Percentiles rank a stretch among this genome's conserved stretches.
These are phyloP conservation scores for Pseudochirops corinnae DNA, from an alignment of 2,797 vertebrate species.

Conservation along the genomic window DNA sequence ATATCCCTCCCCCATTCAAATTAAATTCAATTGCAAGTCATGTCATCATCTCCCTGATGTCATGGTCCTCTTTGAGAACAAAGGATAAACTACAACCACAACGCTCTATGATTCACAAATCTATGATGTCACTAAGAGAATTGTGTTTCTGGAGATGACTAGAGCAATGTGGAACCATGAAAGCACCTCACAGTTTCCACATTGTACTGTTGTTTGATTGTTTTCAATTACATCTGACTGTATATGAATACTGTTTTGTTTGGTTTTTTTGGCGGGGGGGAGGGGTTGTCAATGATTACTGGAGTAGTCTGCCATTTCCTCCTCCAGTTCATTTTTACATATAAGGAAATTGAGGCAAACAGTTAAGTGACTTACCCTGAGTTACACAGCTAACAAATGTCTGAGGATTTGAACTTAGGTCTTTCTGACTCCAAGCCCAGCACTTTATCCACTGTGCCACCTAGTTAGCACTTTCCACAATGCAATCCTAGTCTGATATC, in stretches of 20 bases:
- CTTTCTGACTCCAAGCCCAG: background rate
- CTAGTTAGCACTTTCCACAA: background rate
- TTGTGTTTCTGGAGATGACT: background rate
- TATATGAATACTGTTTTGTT: background rate
- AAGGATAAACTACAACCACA: no score
- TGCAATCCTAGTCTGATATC: background rate
- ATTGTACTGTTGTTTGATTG: background rate
- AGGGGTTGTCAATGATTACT: background rate
- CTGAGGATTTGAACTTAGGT: background rate
- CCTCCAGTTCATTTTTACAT: background rate
- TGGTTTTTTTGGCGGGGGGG: no score
- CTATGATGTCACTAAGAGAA: background rate
- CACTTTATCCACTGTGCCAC: background rate
- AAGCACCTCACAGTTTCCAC: background rate
- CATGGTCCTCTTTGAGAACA: no score
- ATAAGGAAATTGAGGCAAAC: background rate
- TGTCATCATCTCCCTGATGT: no score
- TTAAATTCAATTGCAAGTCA: no score
- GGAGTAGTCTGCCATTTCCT: background rate
- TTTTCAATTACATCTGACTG: background rate
- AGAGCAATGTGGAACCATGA: background rate
- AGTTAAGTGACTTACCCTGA: background rate
- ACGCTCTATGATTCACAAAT: background rate
- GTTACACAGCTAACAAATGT: background rate
- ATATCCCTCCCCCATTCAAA: no score